These are phyloP conservation scores for Elysia chlorotica DNA, from an alignment of 1,140 invertebrate species.

Conservation along the genomic window DNA sequence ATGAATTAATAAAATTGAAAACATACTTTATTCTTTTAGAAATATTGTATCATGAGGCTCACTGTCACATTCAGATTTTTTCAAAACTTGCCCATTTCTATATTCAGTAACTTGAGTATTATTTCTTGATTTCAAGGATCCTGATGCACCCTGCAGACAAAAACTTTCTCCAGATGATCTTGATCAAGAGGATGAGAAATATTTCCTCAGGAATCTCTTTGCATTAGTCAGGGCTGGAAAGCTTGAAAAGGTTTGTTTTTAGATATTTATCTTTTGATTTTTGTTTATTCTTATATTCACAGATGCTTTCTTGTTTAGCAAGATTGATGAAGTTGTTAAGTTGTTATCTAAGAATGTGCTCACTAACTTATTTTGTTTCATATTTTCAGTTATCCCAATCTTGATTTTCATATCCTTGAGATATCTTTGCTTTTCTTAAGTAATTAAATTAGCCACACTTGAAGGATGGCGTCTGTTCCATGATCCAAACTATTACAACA, in stretches of 20 bases:
- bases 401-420: too few species aligned
- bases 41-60: not conserved
- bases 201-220: slow-evolving; percentile 75
- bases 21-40: not conserved
- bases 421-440: too few species aligned
- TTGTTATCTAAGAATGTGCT: not conserved
- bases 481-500: slow-evolving; percentile 75
- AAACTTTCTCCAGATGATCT: slow-evolving; percentile 82
- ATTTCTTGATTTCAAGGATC: slow-evolving; percentile 69
- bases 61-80: too few species aligned
- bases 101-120: not conserved
- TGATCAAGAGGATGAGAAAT: slow-evolving; percentile 83
- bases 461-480: slow-evolving; percentile 87
- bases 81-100: not conserved
- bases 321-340: not conserved
- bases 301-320: not conserved
- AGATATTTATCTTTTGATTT: not conserved
- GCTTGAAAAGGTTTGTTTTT: slow-evolving; percentile 69
- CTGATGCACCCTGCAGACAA: slow-evolving; percentile 87
- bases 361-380: slow-evolving; percentile 48
- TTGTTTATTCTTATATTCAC: not conserved
- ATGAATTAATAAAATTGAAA: not conserved
- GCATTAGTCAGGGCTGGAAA: slow-evolving; percentile 83
- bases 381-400: slow-evolving; percentile 81
- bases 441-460: too few species aligned